Base-by-base conservation (phyloP, 2,113 vertebrate species). In the Columba livia region DNA sequence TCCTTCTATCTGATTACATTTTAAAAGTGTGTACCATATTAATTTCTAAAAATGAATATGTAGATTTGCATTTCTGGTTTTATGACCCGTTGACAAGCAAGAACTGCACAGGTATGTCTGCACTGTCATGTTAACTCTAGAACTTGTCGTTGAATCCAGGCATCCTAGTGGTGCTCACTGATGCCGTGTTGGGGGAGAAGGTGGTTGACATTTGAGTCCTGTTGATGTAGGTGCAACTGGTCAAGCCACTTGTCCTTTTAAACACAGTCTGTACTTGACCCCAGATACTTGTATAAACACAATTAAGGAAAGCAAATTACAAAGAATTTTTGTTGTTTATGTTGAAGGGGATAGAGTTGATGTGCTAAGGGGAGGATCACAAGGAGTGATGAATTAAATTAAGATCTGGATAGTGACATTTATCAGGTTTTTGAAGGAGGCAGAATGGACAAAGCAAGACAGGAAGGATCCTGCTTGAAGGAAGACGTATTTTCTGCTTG, bases 131-230 rank as follows among this genome's bases (percentile, higher is more conserved):
- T 74, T 78, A 47, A 47, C 28, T 65, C 10, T 66, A 42, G 64
- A 42, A 31, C 26, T 78, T 0, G 0, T 31, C 10, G 32, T 5
- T 54, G 38, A 57, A 65, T 72, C 20, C 58, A 50, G 2, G 17
- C 17, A 42, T 75, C 29, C 42, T 40, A 2, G n/a, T n/a, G 61
- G 25, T 91, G 50, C 69, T 93, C 26, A 4, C 29, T 54, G 69
- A 9, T 36, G 25, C 29, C 14, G 5, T 61, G n/a, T 21, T 23
- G 23, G 8, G 42, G 5, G 5, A 79, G 44, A 15, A 60, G 54
- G 57, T 0, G 1, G 34, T 70, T 11, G 36, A 29, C 0, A 0
- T 64, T 78, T 62, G 64, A 47, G 21, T 21, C 79, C 53, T 75
- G 38, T 15, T 3, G 15, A 23, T 73, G 17, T 20, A 11, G 11